Evolutionary conservation across 2,113 vertebrate species (phyloP).

Genomic region (Brachypteracias leptosomus): DNA sequence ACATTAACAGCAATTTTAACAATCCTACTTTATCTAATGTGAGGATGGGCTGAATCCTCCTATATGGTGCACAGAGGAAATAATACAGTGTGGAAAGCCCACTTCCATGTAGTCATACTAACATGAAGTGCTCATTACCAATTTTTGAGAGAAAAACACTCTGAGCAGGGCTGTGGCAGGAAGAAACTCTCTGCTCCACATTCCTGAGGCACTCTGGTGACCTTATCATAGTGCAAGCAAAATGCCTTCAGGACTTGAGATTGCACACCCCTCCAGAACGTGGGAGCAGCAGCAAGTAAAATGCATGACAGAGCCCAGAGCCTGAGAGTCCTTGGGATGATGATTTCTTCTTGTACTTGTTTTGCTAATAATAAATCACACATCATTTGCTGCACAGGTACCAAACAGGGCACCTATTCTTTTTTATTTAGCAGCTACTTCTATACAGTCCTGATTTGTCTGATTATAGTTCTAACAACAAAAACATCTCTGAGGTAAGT

Average conservation of each 20-base stretch:
- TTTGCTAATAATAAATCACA: neutral
- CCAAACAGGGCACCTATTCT: neutral
- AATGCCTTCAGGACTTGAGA: neutral
- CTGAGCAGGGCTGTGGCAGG: neutral
- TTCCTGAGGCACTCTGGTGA: neutral
- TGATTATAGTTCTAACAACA: neutral
- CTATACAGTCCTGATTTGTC: neutral
- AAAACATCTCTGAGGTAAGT: neutral
- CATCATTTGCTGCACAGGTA: neutral
- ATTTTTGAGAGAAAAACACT: neutral
- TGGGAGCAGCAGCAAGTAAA: neutral
- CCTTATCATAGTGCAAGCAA: neutral
- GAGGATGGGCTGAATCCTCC: neutral
- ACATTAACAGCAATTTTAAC: neutral
- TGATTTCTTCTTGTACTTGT: neutral
- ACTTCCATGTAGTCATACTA: neutral
- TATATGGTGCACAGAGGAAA: neutral
- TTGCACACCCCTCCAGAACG: neutral
- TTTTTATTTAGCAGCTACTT: neutral
- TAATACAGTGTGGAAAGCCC: neutral
- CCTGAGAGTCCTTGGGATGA: neutral
- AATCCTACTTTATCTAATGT: neutral
- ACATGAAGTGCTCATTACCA: neutral
- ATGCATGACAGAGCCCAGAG: neutral
- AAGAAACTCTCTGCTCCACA: neutral